These are phyloP conservation scores for Ophraella communa DNA, from an alignment of 2,888 invertebrate genomes.

Conservation along the genomic window DNA sequence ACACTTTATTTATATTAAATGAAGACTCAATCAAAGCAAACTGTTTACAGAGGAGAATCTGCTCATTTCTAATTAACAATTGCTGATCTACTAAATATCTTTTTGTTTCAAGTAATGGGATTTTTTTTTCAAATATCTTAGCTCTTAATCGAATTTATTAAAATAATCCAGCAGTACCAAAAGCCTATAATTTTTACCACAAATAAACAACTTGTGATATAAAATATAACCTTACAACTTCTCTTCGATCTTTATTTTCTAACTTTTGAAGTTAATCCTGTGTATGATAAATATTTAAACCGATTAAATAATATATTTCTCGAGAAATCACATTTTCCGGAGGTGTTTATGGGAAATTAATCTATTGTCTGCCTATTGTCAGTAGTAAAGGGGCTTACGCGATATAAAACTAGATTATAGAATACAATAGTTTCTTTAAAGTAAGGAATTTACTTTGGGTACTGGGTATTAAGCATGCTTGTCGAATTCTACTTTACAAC, in stretches of 20 bases:
- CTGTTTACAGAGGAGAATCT: too few relatives aligned
- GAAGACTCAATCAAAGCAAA: too few relatives aligned
- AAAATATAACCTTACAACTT: background rate
- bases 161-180: too few relatives aligned
- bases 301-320: background rate
- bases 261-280: background rate
- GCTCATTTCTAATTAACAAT: too few relatives aligned
- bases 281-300: background rate
- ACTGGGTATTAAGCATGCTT: constrained; percentile 11
- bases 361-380: constrained; percentile 19
- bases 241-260: background rate
- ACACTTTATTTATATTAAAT: too few relatives aligned
- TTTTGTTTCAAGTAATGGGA: too few relatives aligned
- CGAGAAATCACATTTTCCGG: constrained; percentile 11
- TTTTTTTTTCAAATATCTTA: too few relatives aligned
- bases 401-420: constrained; percentile 13
- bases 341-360: constrained; percentile 17
- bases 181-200: too few relatives aligned
- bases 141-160: too few relatives aligned
- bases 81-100: too few relatives aligned
- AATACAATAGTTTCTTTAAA: constrained; percentile 15
- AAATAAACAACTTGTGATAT: background rate
- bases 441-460: constrained; percentile 5
- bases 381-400: constrained; percentile 17
- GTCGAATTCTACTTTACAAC: background rate